Base-by-base conservation (phyloP, 2,113 vertebrate genomes). In the Pollachius pollachius region DNA sequence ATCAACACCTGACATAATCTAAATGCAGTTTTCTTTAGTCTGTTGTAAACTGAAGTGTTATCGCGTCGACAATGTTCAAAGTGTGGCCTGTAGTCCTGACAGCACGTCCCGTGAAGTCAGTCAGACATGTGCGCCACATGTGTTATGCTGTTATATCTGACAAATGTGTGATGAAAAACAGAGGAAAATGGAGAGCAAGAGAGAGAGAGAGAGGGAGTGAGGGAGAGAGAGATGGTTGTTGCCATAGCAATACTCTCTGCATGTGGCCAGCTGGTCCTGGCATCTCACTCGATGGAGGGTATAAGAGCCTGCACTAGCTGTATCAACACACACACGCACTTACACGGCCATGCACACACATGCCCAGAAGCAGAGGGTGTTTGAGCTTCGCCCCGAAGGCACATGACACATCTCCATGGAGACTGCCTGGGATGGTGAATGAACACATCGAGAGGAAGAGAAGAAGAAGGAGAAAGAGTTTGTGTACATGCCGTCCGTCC, bases 281-380 rank as follows among this genome's bases (percentile, higher is more conserved):
- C 79, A 75, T 75, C 72, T 82, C 67, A 79, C 65, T 66, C 76
- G 75, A 73, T 74, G 75, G 78, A 87, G 84, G 77, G 72, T 84
- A 84, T 86, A 86, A 82, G 75, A 77, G 84, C 77, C 84, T 88
- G 81, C 84, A 84, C 86, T 87, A 87, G 83, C 15, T 57, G n/a
- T n/a, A 57, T n/a, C 5, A 16, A 57, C 54, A 57, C 54, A 57
- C 54, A 57, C 16, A 17, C 54, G n/a, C 54, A 57, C 16, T 1
- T 16, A 57, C 54, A 17, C 54, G 13, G 16, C 17, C 54, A 57
- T 16, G n/a, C 54, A 57, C 54, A 57, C 54, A 56, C 54, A 56
- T 15, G 17, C 13, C 4, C 54, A 56, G 2, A 15, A 2, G 17
- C 81, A 73, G 80, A 63, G 52, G 83, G 84, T 70, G 68, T 82